Evolutionary conservation across 2,888 invertebrate species (phyloP), one percentile per base, ranked within the genome.

Genomic region (Ophion ellenae): DNA sequence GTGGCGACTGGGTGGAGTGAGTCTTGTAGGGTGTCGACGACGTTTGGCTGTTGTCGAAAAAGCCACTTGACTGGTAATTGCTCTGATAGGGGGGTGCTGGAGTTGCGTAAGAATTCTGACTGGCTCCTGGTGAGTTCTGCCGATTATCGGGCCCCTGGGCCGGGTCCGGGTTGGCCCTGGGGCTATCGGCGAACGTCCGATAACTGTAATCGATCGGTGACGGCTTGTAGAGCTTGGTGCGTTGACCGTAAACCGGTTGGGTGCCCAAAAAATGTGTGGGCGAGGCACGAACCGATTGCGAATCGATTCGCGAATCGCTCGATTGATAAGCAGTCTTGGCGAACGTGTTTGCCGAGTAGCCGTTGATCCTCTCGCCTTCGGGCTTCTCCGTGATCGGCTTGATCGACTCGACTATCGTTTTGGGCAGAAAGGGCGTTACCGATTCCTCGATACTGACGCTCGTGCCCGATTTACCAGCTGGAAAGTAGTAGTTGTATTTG

Each of bases 371-470:
- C 7, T 78, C 85, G 5, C 14, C 70, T 0, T 71, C 14, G 10
- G 89, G 77, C 79, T 87, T 88, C n/a, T 89, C 84, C 45, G 88
- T 88, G 45, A 88, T 87, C 67, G 91, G 86, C 36, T 89, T 90
- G 0, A 91, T 85, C 32, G 87, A 89, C 71, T 93, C 93, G 45
- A 93, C 88, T 20, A 94, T 93, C 0, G 94, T 94, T 75, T 91
- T 91, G 0, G 94, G 93, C 4, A 90, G 80, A 24, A 92, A 92
- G 0, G 93, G 93, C 79, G 91, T 93, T 40, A 93, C 90, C 7
- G 93, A 94, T 86, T 94, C 94, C 82, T 94, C 94, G 80, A 94
- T 94, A 87, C 92, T 94, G 3, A 94, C 94, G 0, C 92, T 91
- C 0, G 94, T 94, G 6, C 93, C 94, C 1, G 92, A 89, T 81